These are phyloP conservation scores for Zygaena filipendulae DNA, from an alignment of 2,888 invertebrate species.

Conservation along the genomic window DNA sequence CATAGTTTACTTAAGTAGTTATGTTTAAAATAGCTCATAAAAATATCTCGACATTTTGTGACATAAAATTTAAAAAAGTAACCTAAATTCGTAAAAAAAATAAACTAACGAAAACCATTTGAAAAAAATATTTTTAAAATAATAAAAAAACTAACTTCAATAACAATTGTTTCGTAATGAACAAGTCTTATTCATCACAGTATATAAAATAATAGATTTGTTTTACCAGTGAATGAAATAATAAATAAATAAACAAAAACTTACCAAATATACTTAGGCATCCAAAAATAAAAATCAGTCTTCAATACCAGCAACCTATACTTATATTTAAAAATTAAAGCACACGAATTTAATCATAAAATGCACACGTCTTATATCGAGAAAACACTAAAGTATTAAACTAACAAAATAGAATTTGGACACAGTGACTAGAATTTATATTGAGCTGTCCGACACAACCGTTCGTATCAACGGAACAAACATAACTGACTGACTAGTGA, in stretches of 20 bases:
- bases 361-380: slow-evolving; percentile 10
- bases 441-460: slow-evolving; percentile 43
- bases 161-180: too few species aligned
- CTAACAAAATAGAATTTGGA: slow-evolving; percentile 41
- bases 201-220: too few species aligned
- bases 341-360: slow-evolving; percentile 29
- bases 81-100: too few species aligned
- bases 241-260: slow-evolving; percentile 23
- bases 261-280: slow-evolving; percentile 64
- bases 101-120: too few species aligned
- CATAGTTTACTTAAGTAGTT: too few species aligned
- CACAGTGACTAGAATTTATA: slow-evolving; percentile 62
- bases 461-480: slow-evolving; percentile 53
- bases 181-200: too few species aligned
- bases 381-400: slow-evolving; percentile 14
- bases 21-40: too few species aligned
- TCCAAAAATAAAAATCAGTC: slow-evolving; percentile 55
- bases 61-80: too few species aligned
- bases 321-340: slow-evolving; percentile 16
- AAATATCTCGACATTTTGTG: too few species aligned
- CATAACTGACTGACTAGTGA: slow-evolving; percentile 52
- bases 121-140: too few species aligned
- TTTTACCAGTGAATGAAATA: too few species aligned
- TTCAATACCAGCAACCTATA: slow-evolving; percentile 17
- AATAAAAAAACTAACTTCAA: too few species aligned